A percentile compares a stretch with the other conserved stretches of the same genome.
These are phyloP conservation scores for Calliopsis andreniformis DNA, from an alignment of 1,140 invertebrate species.

Conservation along the genomic window DNA sequence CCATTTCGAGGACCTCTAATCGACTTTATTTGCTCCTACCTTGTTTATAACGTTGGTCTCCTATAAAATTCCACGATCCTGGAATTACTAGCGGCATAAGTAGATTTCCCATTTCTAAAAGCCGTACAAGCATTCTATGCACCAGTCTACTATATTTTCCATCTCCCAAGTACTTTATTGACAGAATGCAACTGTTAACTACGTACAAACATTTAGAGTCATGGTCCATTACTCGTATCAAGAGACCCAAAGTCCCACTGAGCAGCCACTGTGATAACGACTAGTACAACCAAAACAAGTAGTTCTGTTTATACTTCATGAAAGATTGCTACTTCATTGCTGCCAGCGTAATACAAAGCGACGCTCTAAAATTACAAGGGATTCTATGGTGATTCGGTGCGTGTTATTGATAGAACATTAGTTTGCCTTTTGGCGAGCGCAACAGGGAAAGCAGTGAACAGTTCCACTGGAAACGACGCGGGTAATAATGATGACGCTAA, in stretches of 20 bases:
- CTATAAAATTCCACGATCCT: neutral
- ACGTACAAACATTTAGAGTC: too few species aligned
- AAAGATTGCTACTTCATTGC: slow-evolving; percentile 10
- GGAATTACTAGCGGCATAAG: too few species aligned
- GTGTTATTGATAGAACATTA: slow-evolving; percentile 28
- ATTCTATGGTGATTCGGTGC: neutral
- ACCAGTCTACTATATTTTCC: too few species aligned
- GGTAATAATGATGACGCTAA: slow-evolving; percentile 25
- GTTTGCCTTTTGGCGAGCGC: slow-evolving; percentile 7
- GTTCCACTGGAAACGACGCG: neutral
- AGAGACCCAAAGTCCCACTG: too few species aligned
- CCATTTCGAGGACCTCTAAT: slow-evolving; percentile 23
- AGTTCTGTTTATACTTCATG: neutral
- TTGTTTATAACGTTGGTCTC: neutral
- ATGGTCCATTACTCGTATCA: too few species aligned
- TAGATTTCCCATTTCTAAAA: too few species aligned
- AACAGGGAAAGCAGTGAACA: neutral
- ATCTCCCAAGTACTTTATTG: too few species aligned
- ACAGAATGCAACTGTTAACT: too few species aligned
- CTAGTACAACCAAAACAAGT: too few species aligned
- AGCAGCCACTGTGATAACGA: too few species aligned
- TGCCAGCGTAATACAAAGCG: neutral
- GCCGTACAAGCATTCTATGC: too few species aligned
- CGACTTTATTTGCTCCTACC: slow-evolving; percentile 31
- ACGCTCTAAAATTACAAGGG: neutral